Conservation (phyloP, 1,140 invertebrate species). For the Hydropsyche tenuis region DNA sequence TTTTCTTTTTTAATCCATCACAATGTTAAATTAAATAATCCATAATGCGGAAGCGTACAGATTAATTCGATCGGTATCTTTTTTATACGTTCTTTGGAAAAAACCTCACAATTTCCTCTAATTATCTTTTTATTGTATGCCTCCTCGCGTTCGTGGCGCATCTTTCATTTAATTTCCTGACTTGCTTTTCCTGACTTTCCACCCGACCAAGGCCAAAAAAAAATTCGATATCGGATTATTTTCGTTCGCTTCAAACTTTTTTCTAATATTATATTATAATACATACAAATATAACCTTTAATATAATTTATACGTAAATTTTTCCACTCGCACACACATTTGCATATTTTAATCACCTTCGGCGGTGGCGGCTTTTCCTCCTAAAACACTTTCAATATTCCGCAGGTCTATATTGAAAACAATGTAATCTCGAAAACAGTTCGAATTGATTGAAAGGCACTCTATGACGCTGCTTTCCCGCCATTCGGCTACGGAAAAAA, state of each 20-base stretch:
- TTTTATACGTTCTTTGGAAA: too few species aligned
- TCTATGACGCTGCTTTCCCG: background rate
- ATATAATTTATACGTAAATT: background rate
- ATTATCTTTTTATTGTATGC: too few species aligned
- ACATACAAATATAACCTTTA: background rate
- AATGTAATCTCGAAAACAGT: conserved; percentile 18
- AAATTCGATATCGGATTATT: background rate
- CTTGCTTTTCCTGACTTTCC: background rate
- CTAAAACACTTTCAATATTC: conserved; percentile 13
- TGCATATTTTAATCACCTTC: conserved; percentile 16
- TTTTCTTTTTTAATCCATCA: too few species aligned
- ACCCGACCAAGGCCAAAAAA: background rate
- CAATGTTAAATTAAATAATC: too few species aligned
- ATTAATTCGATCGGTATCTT: too few species aligned
- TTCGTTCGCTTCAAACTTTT: conserved; percentile 15
- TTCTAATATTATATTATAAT: background rate
- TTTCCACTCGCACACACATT: background rate
- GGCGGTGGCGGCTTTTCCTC: background rate
- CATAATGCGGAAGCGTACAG: too few species aligned
- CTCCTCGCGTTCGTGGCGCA: too few species aligned
- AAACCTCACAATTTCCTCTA: too few species aligned
- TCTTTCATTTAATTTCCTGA: too few species aligned
- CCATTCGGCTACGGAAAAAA: background rate
- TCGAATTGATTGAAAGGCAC: conserved; percentile 8
- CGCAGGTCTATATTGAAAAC: background rate